A percentile compares a stretch with the other conserved stretches of the same genome.
These are phyloP conservation scores for Propithecus coquereli DNA, from an alignment of 2,113 vertebrate species.

Conservation along the genomic window DNA sequence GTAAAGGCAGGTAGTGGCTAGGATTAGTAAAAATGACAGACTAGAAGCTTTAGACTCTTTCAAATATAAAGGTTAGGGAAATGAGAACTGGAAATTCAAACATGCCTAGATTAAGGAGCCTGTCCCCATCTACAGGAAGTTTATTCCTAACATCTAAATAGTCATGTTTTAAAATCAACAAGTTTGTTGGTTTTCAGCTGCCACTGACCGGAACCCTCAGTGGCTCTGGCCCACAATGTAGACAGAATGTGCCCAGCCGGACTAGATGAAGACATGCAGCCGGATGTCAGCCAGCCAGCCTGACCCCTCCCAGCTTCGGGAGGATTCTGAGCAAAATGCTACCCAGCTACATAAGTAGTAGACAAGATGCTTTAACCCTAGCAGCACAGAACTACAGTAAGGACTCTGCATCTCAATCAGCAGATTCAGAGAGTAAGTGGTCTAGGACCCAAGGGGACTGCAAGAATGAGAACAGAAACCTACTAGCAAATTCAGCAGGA, in stretches of 20 bases:
- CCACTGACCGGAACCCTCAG: constrained; percentile 60
- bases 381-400: neutral
- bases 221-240: constrained; percentile 53
- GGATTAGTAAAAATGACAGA: constrained; percentile 78
- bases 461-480: constrained; percentile 48
- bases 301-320: neutral
- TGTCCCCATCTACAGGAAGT: constrained; percentile 84
- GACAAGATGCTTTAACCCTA: constrained; percentile 44
- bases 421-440: constrained; percentile 43
- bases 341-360: neutral
- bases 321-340: constrained; percentile 24
- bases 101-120: constrained; percentile 79
- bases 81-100: constrained; percentile 83
- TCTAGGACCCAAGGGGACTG: constrained; percentile 28
- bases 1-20: constrained; percentile 68
- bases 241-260: constrained; percentile 64
- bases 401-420: neutral
- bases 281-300: constrained; percentile 24
- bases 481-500: constrained; percentile 47
- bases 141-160: constrained; percentile 86
- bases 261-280: constrained; percentile 6
- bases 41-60: constrained; percentile 78
- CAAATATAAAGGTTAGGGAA: constrained; percentile 80
- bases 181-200: constrained; percentile 79
- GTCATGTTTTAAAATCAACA: constrained; percentile 85